These are phyloP conservation scores for Congeria kusceri DNA, from an alignment of 2,888 invertebrate genomes.

Conservation along the genomic window DNA sequence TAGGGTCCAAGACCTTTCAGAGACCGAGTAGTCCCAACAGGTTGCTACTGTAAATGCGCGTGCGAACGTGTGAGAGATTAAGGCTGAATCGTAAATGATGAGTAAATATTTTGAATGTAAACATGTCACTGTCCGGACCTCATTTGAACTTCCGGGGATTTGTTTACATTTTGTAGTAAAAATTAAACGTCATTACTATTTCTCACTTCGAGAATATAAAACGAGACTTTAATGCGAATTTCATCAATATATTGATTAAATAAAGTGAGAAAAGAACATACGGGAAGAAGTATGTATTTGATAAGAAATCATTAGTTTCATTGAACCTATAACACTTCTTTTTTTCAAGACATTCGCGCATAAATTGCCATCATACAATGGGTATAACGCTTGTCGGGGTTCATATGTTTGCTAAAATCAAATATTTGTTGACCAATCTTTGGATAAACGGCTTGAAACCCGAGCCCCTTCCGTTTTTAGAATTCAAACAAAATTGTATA, in stretches of 20 bases:
- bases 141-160: constrained; percentile 49
- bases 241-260: too few relatives aligned
- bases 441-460: constrained; percentile 22
- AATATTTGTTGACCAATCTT: constrained; percentile 41
- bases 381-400: neutral
- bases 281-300: too few relatives aligned
- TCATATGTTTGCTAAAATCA: constrained; percentile 2
- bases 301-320: too few relatives aligned
- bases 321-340: too few relatives aligned
- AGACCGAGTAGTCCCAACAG: constrained; percentile 4
- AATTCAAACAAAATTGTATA: constrained; percentile 48
- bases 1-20: too few relatives aligned
- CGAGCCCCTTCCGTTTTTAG: constrained; percentile 50
- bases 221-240: too few relatives aligned
- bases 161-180: constrained; percentile 48
- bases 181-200: too few relatives aligned
- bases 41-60: constrained; percentile 28
- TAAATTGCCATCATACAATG: neutral
- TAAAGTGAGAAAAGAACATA: too few relatives aligned
- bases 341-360: neutral
- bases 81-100: constrained; percentile 49
- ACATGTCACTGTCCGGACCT: constrained; percentile 60
- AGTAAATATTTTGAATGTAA: constrained; percentile 68
- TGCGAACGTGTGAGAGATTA: constrained; percentile 37
- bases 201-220: too few relatives aligned